Percentiles rank a stretch among this genome's conserved stretches.
phyloP scores from a whole-genome alignment of 2,888 invertebrate species.

The Tribolium freemani region DNA sequence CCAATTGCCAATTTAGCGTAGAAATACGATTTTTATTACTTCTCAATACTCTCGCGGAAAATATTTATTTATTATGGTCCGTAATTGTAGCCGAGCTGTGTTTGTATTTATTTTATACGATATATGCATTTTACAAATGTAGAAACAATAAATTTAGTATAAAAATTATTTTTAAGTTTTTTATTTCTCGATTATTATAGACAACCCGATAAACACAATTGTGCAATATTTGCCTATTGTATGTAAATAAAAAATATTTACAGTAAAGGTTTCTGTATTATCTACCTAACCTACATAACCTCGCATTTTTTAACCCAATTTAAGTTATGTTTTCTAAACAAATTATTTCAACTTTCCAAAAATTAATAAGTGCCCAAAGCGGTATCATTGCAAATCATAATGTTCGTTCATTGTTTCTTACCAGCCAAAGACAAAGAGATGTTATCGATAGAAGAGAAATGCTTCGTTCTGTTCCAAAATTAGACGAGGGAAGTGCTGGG shows the following conservation, averaged over 20 bases:
- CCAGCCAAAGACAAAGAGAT: conserved; percentile 59
- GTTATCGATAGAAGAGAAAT: conserved; percentile 71
- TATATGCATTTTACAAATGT: conserved; percentile 33
- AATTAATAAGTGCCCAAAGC: background rate
- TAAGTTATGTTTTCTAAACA: conserved; percentile 20
- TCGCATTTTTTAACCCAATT: background rate
- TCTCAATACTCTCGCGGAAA: conserved; percentile 30
- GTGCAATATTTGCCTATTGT: no score
- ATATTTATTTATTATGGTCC: conserved; percentile 43
- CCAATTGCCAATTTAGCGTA: conserved; percentile 48
- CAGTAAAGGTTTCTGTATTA: background rate
- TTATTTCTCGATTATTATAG: no score
- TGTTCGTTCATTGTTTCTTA: conserved; percentile 12
- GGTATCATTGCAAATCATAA: background rate
- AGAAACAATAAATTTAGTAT: conserved; percentile 26
- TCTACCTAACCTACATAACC: conserved; percentile 1
- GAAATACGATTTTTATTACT: conserved; percentile 19
- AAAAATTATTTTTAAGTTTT: background rate
- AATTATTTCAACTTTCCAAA: conserved; percentile 19
- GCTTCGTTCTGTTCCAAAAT: conserved; percentile 70
- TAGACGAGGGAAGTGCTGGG: conserved; percentile 85
- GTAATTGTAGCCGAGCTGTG: conserved; percentile 47
- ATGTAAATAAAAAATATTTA: no score
- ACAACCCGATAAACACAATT: no score
- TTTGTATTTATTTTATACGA: conserved; percentile 42